phyloP scores from a whole-genome alignment of 2,113 vertebrate species.

The Beaufortia kweichowensis region DNA sequence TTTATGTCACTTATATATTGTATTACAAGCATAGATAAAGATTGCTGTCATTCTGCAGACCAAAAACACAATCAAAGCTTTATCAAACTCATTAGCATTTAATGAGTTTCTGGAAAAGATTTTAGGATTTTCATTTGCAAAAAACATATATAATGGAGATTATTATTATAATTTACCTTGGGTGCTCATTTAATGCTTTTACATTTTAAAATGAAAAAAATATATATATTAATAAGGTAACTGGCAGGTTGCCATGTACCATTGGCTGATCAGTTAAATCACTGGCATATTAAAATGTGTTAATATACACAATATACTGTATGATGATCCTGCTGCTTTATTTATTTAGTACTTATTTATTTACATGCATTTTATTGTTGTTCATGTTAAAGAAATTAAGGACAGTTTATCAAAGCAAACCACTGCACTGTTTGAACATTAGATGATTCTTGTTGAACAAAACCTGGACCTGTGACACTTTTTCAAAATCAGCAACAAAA shows the following conservation, averaged over 20 bases:
- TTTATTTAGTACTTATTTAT: conserved; percentile 33
- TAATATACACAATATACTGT: neutral
- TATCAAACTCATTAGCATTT: neutral
- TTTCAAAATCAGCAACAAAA: neutral
- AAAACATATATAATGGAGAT: neutral
- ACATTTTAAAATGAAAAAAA: neutral
- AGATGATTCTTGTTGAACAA: neutral
- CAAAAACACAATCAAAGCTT: conserved; percentile 5
- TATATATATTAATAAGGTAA: neutral
- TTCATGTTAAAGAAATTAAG: neutral
- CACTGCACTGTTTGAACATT: neutral
- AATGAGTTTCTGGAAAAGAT: neutral
- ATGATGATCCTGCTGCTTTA: neutral
- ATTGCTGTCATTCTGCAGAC: neutral
- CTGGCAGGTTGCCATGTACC: neutral
- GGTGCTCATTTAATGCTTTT: neutral
- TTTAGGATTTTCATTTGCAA: neutral
- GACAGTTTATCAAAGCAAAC: neutral
- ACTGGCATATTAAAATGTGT: neutral
- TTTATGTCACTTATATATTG: neutral
- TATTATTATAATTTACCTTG: neutral
- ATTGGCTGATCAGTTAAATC: conserved; percentile 4
- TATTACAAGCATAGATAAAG: neutral
- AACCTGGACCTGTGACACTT: neutral
- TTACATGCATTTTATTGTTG: neutral